Percentiles rank a stretch among this genome's conserved stretches.
phyloP scores from a whole-genome alignment of 1,140 invertebrate species.

The Bombyx mandarina region DNA sequence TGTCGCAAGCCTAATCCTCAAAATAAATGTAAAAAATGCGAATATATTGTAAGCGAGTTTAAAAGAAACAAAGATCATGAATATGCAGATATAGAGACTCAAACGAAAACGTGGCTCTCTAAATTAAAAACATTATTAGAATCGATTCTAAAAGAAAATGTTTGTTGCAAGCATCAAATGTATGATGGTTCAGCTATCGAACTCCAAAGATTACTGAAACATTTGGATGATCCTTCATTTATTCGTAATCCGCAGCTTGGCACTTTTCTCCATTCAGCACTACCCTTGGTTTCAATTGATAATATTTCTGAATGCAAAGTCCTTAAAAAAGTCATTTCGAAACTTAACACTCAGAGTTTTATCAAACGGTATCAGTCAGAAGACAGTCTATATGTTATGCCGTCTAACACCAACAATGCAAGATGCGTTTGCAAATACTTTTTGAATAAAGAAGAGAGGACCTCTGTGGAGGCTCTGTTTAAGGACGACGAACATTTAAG shows the following conservation, averaged over 20 bases:
- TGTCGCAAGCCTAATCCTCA: conserved; percentile 20
- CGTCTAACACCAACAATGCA: background rate
- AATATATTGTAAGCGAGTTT: conserved; percentile 21
- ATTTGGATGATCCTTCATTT: conserved; percentile 15
- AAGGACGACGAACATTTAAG: background rate
- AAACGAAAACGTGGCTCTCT: conserved; percentile 15
- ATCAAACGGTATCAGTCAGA: background rate
- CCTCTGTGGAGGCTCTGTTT: too few relatives aligned
- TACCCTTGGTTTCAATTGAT: background rate
- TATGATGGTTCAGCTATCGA: conserved; percentile 14
- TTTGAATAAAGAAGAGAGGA: background rate
- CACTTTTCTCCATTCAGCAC: conserved; percentile 1
- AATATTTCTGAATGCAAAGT: conserved; percentile 12
- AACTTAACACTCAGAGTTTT: conserved; percentile 4
- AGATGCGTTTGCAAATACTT: conserved; percentile 9
- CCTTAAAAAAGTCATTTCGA: conserved; percentile 10
- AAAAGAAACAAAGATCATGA: conserved; percentile 9
- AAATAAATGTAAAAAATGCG: conserved; percentile 29
- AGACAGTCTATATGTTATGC: background rate
- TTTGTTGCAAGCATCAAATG: conserved; percentile 15
- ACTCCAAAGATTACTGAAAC: conserved; percentile 16
- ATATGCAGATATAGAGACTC: conserved; percentile 10
- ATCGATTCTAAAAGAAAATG: conserved; percentile 12
- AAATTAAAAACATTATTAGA: conserved; percentile 19
- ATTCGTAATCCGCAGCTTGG: conserved; percentile 13